phyloP scores from a whole-genome alignment of 53 echinoderm and acorn worm genomes.

The Antedon mediterranea region DNA sequence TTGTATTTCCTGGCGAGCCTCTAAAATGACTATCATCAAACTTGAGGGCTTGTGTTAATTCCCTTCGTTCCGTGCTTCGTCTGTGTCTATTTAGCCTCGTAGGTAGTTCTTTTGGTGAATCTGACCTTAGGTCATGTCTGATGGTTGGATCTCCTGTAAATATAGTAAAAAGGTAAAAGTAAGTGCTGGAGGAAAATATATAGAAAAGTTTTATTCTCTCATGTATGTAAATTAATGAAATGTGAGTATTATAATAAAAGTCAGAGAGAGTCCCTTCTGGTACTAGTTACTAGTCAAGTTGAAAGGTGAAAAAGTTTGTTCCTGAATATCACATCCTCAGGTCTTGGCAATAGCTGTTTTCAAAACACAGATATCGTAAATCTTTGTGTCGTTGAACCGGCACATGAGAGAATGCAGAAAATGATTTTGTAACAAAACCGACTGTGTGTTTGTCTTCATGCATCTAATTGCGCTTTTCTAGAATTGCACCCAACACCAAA shows the following conservation, averaged over 20 bases:
- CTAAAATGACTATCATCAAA: slow-evolving; percentile 44
- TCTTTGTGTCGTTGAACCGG: neutral
- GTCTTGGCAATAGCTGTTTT: neutral
- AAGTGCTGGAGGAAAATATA: too few species aligned
- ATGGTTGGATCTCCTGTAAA: slow-evolving; percentile 24
- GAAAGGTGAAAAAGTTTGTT: neutral
- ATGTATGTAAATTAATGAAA: too few species aligned
- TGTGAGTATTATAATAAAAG: neutral
- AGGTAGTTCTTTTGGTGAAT: slow-evolving; percentile 72
- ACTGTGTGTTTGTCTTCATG: neutral
- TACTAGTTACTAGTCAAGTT: neutral
- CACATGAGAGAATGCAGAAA: neutral
- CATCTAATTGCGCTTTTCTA: neutral
- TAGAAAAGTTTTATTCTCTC: too few species aligned
- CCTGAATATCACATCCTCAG: neutral
- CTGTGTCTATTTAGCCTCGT: slow-evolving; percentile 69
- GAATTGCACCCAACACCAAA: neutral
- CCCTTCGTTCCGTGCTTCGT: slow-evolving; percentile 68
- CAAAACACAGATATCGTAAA: neutral
- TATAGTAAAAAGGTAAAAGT: neutral
- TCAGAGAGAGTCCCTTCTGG: neutral
- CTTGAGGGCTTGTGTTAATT: slow-evolving; percentile 56
- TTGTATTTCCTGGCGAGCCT: slow-evolving; percentile 10
- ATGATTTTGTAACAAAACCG: neutral
- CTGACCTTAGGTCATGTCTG: slow-evolving; percentile 23